Conservation (phyloP, 2,888 invertebrate species). For the Stratiomys singularior region DNA sequence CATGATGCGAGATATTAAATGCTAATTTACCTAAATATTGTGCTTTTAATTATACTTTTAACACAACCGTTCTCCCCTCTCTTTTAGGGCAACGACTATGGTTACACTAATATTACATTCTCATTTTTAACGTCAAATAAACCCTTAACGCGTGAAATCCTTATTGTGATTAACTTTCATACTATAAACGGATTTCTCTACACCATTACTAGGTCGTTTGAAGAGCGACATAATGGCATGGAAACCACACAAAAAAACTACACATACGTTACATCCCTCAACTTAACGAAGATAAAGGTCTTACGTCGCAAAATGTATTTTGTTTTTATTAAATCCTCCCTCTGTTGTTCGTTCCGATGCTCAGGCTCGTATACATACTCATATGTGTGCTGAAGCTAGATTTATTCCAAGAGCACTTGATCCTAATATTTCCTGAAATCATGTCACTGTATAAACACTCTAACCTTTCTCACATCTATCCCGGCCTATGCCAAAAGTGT, state of each 20-base stretch:
- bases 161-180: constrained; percentile 42
- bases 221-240: constrained; percentile 27
- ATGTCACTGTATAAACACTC: constrained; percentile 51
- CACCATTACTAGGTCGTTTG: constrained; percentile 45
- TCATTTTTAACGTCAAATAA: constrained; percentile 29
- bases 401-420: constrained; percentile 46
- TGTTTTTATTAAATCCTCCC: constrained; percentile 43
- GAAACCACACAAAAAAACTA: constrained; percentile 34
- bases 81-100: no score
- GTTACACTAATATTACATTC: neutral
- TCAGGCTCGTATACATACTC: neutral
- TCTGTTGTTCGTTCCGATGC: neutral
- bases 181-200: constrained; percentile 43
- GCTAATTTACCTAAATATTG: neutral
- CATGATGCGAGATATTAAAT: no score
- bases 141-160: constrained; percentile 25
- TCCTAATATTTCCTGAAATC: constrained; percentile 49
- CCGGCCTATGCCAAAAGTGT: constrained; percentile 29
- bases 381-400: constrained; percentile 28
- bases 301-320: constrained; percentile 45
- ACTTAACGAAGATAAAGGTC: constrained; percentile 45
- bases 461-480: constrained; percentile 46
- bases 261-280: constrained; percentile 32
- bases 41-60: neutral
- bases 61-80: neutral